A percentile compares a stretch with the other conserved stretches of the same genome.
phyloP scores from a whole-genome alignment of 2,113 vertebrate genomes.

The Antechinus flavipes region DNA sequence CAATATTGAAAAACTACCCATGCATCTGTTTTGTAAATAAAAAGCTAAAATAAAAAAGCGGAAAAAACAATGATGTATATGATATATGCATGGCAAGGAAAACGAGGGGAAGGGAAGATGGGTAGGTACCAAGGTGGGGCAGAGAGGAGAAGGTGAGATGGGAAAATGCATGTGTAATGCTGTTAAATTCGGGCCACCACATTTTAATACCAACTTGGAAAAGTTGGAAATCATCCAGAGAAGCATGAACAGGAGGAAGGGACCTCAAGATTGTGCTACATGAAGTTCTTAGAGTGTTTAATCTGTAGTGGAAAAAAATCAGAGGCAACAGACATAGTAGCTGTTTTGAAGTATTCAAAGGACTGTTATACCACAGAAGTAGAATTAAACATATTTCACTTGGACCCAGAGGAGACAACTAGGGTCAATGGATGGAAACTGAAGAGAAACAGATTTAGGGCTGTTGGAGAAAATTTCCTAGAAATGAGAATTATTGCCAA shows the following conservation, averaged over 20 bases:
- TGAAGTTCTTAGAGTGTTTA: neutral
- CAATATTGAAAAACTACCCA: no score
- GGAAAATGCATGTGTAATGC: neutral
- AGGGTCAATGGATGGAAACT: neutral
- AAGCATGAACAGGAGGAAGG: neutral
- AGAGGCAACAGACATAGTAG: neutral
- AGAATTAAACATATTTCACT: neutral
- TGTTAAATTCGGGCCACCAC: neutral
- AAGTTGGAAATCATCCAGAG: neutral
- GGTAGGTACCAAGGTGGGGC: accelerated
- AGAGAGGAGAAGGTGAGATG: neutral
- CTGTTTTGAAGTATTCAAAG: neutral
- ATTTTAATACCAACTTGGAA: neutral
- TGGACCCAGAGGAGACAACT: neutral
- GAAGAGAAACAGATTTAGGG: neutral
- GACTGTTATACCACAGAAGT: neutral
- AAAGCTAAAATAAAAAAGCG: no score
- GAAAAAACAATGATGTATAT: neutral
- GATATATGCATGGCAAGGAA: neutral
- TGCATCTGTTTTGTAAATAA: no score
- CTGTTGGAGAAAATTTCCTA: neutral
- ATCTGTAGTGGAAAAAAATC: neutral
- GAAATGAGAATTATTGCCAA: neutral
- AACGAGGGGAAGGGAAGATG: neutral
- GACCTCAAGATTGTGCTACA: neutral